Conservation (phyloP, 2,888 invertebrate species). For the Cosmorhoe ocellata region DNA sequence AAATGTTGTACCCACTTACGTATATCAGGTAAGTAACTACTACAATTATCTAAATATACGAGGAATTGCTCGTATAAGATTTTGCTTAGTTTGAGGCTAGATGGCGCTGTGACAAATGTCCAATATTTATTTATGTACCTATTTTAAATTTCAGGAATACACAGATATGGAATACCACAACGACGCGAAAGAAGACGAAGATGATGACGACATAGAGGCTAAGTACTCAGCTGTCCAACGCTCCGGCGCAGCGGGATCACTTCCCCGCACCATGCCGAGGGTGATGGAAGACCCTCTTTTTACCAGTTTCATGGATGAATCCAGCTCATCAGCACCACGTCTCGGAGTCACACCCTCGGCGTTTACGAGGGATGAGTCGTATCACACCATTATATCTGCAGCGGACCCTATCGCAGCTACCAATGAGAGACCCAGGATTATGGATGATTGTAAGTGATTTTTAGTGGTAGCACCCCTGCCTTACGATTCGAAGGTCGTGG, state of each 20-base stretch:
- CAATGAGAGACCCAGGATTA: slow-evolving; percentile 63
- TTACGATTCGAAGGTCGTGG: no score
- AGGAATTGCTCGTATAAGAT: no score
- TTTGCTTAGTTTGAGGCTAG: no score
- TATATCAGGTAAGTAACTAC: no score
- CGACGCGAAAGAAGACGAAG: slow-evolving; percentile 59
- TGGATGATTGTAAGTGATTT: slow-evolving; percentile 69
- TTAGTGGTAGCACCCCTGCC: no score
- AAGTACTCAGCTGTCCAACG: slow-evolving; percentile 14
- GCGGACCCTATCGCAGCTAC: slow-evolving; percentile 66
- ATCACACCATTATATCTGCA: slow-evolving; percentile 49
- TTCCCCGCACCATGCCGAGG: no score
- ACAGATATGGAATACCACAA: slow-evolving; percentile 57
- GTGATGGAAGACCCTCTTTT: no score
- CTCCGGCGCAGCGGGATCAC: slow-evolving; percentile 11
- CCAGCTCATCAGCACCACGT: slow-evolving; percentile 33
- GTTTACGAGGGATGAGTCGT: slow-evolving; percentile 47
- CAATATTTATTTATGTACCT: no score
- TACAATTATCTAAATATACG: no score
- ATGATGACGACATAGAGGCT: slow-evolving; percentile 14
- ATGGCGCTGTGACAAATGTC: no score
- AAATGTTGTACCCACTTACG: no score
- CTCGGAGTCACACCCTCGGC: slow-evolving; percentile 56
- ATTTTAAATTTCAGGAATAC: slow-evolving; percentile 31
- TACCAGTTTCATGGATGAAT: slow-evolving; percentile 28